phyloP scores from a whole-genome alignment of 2,113 vertebrate species.

The Plestiodon gilberti region DNA sequence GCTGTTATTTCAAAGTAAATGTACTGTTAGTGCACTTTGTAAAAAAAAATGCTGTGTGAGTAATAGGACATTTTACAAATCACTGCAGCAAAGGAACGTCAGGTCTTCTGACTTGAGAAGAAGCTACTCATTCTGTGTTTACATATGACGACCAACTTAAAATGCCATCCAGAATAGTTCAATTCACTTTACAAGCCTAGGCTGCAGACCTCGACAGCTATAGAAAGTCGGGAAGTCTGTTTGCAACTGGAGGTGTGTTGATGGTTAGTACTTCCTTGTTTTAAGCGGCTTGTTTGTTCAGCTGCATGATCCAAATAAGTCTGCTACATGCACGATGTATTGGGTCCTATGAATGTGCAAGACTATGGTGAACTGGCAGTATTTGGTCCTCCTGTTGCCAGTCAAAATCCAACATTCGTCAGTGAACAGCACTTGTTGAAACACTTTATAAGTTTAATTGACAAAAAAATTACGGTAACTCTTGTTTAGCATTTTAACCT shows the following conservation, averaged over 20 bases:
- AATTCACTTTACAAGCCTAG: not conserved
- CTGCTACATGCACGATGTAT: not conserved
- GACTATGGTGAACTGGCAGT: not conserved
- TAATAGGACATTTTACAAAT: not conserved
- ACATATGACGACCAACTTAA: not conserved
- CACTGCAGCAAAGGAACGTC: not conserved
- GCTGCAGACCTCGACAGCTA: not conserved
- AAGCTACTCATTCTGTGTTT: constrained; percentile 13
- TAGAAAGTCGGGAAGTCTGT: not conserved
- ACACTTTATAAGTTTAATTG: no score
- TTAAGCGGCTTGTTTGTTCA: no score
- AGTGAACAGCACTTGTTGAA: not conserved
- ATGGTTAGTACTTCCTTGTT: no score
- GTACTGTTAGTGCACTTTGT: constrained; percentile 9
- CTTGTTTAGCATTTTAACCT: no score
- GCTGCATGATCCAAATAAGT: no score
- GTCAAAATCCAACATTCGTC: not conserved
- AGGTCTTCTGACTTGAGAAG: no score
- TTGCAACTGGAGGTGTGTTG: not conserved
- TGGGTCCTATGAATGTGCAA: not conserved
- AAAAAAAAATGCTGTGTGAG: not conserved
- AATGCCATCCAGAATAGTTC: not conserved
- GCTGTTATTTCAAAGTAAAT: not conserved
- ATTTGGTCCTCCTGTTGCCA: not conserved
- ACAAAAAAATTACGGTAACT: no score